These are phyloP conservation scores for Lacanobia oleracea DNA, from an alignment of 2,888 invertebrate genomes.

Conservation along the genomic window DNA sequence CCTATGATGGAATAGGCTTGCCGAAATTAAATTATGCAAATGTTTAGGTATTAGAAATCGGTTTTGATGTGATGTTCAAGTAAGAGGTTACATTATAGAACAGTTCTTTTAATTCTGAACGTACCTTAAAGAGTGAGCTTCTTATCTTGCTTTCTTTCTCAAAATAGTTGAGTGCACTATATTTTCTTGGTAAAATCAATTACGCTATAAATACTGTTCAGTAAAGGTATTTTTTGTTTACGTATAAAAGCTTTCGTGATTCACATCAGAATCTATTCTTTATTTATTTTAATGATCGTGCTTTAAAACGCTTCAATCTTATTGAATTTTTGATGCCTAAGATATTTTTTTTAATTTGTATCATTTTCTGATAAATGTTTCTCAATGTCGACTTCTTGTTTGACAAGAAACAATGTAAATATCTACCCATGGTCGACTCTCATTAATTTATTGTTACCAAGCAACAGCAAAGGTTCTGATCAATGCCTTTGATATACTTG, in stretches of 20 bases:
- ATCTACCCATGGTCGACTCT: neutral
- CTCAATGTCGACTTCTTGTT: neutral
- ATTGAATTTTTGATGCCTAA: no score
- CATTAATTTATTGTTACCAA: constrained; percentile 31
- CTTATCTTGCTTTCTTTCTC: constrained; percentile 4
- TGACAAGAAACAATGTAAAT: neutral
- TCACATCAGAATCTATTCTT: no score
- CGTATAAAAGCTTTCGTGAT: no score
- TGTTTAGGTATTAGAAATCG: constrained; percentile 9
- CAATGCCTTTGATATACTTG: constrained; percentile 32
- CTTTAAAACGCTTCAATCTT: no score
- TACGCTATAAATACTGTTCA: neutral
- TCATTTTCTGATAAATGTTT: no score
- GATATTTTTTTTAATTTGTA: no score
- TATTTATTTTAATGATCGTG: no score
- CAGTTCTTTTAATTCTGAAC: neutral
- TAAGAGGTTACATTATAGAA: constrained; percentile 1
- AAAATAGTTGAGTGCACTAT: neutral
- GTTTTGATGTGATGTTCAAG: constrained; percentile 7
- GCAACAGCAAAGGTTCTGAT: constrained; percentile 30
- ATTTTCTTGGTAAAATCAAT: neutral
- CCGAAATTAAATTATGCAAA: neutral
- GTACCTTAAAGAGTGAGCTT: neutral
- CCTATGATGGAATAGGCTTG: no score
- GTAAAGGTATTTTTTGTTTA: neutral